These are phyloP conservation scores for Tringa solitaria DNA, from an alignment of 2,113 vertebrate genomes.

Conservation along the genomic window DNA sequence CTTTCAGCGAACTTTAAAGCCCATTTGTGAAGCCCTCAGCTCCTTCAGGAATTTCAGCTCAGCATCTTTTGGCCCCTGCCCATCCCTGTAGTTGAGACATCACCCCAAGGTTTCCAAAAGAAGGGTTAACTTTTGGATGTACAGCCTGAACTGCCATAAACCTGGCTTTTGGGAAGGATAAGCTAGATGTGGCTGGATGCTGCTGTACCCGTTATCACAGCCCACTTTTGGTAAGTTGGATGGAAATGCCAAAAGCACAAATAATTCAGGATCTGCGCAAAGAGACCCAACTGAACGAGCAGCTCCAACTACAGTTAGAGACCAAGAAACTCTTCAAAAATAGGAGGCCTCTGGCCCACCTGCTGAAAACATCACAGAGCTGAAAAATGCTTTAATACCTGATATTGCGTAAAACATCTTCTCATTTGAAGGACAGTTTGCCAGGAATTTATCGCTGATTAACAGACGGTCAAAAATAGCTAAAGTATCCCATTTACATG, in stretches of 20 bases:
- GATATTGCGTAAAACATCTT: not conserved
- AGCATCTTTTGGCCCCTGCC: not conserved
- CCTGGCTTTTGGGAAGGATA: not conserved
- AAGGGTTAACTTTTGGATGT: not conserved
- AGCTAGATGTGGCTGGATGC: not conserved
- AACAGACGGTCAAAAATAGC: not conserved
- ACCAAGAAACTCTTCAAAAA: not conserved
- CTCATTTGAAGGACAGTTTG: not conserved
- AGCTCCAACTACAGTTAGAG: not conserved
- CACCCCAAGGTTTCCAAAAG: not conserved
- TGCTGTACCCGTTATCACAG: not conserved
- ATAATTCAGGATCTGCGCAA: not conserved
- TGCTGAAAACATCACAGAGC: not conserved
- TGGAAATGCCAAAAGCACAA: not conserved
- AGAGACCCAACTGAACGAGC: not conserved
- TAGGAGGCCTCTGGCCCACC: not conserved
- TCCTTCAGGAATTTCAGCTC: not conserved
- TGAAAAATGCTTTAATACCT: not conserved
- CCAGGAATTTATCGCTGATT: not conserved
- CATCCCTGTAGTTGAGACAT: not conserved
- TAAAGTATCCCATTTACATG: not conserved
- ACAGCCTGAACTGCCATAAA: not conserved
- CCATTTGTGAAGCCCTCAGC: not conserved
- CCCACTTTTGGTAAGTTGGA: not conserved
- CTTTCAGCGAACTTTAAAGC: not conserved